Evolutionary conservation across 2,888 invertebrate genomes (phyloP).

Genomic region (Strigamia crassipes): DNA sequence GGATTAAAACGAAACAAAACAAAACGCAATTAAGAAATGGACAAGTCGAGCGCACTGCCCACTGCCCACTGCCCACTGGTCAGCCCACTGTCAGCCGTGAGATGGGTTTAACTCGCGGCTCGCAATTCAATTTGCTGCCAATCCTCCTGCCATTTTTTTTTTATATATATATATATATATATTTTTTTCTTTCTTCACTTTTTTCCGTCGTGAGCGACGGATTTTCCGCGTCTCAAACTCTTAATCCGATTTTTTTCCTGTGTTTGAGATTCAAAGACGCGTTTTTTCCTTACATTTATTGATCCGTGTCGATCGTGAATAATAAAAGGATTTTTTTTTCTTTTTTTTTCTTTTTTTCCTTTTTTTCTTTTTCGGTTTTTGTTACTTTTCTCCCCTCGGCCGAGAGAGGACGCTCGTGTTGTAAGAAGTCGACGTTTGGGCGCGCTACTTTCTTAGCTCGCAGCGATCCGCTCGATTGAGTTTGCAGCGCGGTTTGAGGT

Average conservation of each 20-base stretch:
- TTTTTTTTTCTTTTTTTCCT: too few relatives aligned
- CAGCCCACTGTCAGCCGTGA: not conserved
- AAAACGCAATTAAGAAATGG: not conserved
- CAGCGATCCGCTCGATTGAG: slow-evolving; percentile 30
- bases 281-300: not conserved
- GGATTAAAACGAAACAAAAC: slow-evolving; percentile 1
- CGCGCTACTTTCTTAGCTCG: slow-evolving; percentile 33
- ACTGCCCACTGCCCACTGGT: not conserved
- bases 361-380: not conserved
- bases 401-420: not conserved
- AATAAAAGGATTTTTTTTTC: not conserved
- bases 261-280: not conserved
- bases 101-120: not conserved
- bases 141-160: slow-evolving; percentile 15
- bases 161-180: too few relatives aligned
- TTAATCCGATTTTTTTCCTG: slow-evolving; percentile 17
- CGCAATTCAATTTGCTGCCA: slow-evolving; percentile 27
- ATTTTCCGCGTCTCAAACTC: slow-evolving; percentile 1
- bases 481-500: slow-evolving; percentile 16
- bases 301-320: slow-evolving; percentile 30
- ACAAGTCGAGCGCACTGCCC: not conserved
- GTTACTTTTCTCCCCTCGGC: not conserved
- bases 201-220: not conserved
- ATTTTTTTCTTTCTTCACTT: not conserved
- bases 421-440: not conserved